These are phyloP conservation scores for Toxotes jaculatrix DNA, from an alignment of 2,113 vertebrate genomes.

Conservation along the genomic window DNA sequence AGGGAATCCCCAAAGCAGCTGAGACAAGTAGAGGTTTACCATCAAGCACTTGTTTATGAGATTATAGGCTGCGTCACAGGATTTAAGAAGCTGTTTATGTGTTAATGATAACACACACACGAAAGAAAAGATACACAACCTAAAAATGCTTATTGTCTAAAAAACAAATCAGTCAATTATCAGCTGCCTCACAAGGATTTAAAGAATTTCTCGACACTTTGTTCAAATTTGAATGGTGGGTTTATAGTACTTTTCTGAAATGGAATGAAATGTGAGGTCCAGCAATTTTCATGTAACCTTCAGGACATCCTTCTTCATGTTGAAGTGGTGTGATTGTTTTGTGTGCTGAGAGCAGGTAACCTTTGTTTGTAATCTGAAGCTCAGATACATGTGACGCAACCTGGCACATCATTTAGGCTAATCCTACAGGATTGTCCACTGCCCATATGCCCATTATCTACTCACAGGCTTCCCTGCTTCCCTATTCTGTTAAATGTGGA, in stretches of 20 bases:
- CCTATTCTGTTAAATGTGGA: slow-evolving; percentile 2
- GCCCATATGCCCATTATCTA: slow-evolving; percentile 82
- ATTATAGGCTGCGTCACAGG: slow-evolving; percentile 66
- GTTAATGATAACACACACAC: slow-evolving; percentile 3
- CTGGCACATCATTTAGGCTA: slow-evolving; percentile 76
- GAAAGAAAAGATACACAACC: not conserved
- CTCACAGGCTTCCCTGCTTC: slow-evolving; percentile 46
- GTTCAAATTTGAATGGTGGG: not conserved
- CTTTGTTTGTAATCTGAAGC: slow-evolving; percentile 78
- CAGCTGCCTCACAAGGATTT: not conserved
- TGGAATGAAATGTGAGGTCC: not conserved
- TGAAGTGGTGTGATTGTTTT: slow-evolving; percentile 29
- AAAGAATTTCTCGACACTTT: not conserved
- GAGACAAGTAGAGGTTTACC: slow-evolving; percentile 40
- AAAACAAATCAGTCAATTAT: slow-evolving; percentile 1
- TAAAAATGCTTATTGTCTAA: not conserved
- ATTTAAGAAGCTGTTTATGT: slow-evolving; percentile 40
- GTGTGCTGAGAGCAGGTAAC: slow-evolving; percentile 54
- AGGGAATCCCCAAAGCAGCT: not conserved
- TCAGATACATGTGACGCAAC: slow-evolving; percentile 71
- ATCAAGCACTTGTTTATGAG: slow-evolving; percentile 58
- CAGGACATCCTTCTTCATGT: not conserved
- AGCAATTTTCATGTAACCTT: not conserved
- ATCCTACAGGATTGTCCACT: slow-evolving; percentile 83
- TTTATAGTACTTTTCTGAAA: not conserved